These are phyloP conservation scores for Trachelus iudaicus DNA, from an alignment of 2,888 invertebrate genomes.

Conservation along the genomic window DNA sequence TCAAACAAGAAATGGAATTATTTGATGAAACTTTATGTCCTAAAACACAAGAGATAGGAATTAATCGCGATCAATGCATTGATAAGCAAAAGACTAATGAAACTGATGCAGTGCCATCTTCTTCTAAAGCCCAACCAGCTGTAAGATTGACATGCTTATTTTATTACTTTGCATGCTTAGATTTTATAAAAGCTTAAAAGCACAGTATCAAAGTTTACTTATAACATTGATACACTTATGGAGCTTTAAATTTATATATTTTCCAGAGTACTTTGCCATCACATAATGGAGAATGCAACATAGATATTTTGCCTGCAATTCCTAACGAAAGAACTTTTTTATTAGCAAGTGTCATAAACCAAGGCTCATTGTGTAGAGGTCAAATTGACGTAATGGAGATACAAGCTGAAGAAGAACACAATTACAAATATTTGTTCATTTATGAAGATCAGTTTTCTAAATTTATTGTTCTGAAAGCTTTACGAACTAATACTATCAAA, in stretches of 20 bases:
- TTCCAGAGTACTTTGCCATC: neutral
- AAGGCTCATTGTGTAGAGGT: slow-evolving; percentile 24
- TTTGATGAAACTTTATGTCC: slow-evolving; percentile 5
- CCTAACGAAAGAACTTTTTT: neutral
- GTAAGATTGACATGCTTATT: neutral
- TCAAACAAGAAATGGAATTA: slow-evolving; percentile 12
- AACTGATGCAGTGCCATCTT: neutral
- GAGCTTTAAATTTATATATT: neutral
- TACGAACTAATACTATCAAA: slow-evolving; percentile 31
- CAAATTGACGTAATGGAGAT: slow-evolving; percentile 51
- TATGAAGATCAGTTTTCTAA: slow-evolving; percentile 50
- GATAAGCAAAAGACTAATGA: neutral
- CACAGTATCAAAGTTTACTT: neutral
- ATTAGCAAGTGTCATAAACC: neutral
- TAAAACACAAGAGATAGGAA: neutral
- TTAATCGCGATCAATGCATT: neutral
- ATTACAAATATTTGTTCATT: slow-evolving; percentile 41
- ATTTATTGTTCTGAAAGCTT: slow-evolving; percentile 44
- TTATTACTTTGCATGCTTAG: neutral
- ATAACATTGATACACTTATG: neutral
- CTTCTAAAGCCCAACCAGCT: neutral
- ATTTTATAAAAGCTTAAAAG: neutral
- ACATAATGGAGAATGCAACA: neutral
- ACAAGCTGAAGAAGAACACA: slow-evolving; percentile 25
- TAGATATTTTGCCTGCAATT: neutral